Evolutionary conservation across 2,113 vertebrate genomes (phyloP).

Genomic region (Albula glossodonta): DNA sequence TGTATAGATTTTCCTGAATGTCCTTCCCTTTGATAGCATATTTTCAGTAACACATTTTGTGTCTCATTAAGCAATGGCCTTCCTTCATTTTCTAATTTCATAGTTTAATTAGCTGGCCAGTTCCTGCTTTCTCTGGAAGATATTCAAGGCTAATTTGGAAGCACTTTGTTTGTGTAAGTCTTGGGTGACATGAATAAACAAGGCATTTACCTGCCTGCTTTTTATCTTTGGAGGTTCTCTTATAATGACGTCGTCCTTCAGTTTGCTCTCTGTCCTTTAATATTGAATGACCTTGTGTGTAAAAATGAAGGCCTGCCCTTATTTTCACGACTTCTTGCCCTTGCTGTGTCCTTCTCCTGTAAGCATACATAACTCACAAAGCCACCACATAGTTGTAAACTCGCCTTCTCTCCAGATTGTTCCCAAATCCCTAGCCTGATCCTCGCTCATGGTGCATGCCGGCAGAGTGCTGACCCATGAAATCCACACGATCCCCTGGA

Average conservation of each 20-base stretch:
- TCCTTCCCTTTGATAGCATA: too few relatives aligned
- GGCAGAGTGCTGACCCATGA: slow-evolving; percentile 66
- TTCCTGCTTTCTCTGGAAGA: background rate
- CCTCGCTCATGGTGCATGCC: slow-evolving; percentile 61
- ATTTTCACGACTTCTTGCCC: slow-evolving; percentile 8
- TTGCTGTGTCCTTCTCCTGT: slow-evolving; percentile 19
- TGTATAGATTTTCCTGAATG: background rate
- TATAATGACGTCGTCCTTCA: background rate
- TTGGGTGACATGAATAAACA: background rate
- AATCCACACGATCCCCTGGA: slow-evolving; percentile 59
- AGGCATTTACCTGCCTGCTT: background rate
- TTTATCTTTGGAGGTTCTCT: background rate
- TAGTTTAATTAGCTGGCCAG: background rate
- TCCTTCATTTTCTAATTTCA: background rate
- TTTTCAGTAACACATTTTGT: too few relatives aligned
- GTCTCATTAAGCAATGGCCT: too few relatives aligned
- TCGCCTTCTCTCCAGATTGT: slow-evolving; percentile 55
- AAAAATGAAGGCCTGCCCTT: background rate
- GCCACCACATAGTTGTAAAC: slow-evolving; percentile 37
- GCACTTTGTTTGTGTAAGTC: background rate
- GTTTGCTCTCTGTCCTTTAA: background rate
- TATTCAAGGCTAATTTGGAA: background rate
- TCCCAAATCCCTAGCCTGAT: slow-evolving; percentile 68
- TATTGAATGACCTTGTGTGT: background rate
- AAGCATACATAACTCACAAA: slow-evolving; percentile 36